phyloP scores from a whole-genome alignment of 1,140 invertebrate genomes.

The Bombus polaris region DNA sequence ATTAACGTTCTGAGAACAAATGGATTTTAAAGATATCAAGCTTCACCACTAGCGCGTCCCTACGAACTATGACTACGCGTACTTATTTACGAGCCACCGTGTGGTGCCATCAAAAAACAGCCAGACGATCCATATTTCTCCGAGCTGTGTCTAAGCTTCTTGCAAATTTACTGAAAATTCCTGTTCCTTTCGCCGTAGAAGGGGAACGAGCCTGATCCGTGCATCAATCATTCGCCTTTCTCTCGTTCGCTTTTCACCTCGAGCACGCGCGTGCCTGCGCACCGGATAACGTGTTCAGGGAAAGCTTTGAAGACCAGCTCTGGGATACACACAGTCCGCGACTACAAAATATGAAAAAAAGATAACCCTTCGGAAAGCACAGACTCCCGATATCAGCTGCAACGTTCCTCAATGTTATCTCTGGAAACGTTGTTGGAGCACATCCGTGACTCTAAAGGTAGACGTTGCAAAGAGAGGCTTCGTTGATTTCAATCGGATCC shows the following conservation, averaged over 20 bases:
- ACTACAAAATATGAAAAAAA: conserved; percentile 17
- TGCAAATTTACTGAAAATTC: conserved; percentile 44
- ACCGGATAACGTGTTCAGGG: conserved; percentile 15
- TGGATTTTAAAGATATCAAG: background rate
- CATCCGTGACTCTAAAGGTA: background rate
- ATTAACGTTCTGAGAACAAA: background rate
- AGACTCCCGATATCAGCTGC: conserved; percentile 23
- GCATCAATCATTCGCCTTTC: conserved; percentile 47
- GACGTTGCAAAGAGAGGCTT: background rate
- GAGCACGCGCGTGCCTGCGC: background rate
- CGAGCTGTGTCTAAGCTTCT: background rate
- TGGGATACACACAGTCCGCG: background rate
- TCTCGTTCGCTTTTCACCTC: conserved; percentile 33
- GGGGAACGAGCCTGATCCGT: conserved; percentile 1
- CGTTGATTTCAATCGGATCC: background rate
- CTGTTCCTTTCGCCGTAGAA: background rate
- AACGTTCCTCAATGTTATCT: conserved; percentile 42
- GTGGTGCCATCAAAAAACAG: background rate
- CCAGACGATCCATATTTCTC: conserved; percentile 14
- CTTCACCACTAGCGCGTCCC: too few species aligned
- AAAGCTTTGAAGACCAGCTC: conserved; percentile 18
- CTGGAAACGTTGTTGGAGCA: background rate
- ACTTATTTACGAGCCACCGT: too few species aligned
- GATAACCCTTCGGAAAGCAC: conserved; percentile 8
- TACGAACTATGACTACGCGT: too few species aligned